Evolutionary conservation across 2,113 vertebrate species (phyloP).

Genomic region (Eptesicus fuscus): DNA sequence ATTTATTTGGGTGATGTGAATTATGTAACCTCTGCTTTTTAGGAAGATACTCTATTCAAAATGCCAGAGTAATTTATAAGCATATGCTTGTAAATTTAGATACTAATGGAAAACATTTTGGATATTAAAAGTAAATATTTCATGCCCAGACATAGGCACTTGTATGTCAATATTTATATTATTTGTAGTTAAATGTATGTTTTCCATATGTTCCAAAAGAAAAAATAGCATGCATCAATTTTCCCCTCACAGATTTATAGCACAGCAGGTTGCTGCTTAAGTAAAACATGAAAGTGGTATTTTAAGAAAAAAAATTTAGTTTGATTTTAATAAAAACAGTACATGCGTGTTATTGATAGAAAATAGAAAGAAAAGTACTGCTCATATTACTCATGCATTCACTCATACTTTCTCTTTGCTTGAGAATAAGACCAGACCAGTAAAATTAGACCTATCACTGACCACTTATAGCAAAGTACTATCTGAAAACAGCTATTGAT

Average conservation of each 20-base stretch:
- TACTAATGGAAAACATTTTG: constrained; percentile 19
- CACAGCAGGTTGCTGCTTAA: background rate
- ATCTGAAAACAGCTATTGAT: background rate
- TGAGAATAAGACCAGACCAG: background rate
- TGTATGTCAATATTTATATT: background rate
- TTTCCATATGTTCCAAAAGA: constrained; percentile 12
- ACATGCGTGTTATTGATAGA: background rate
- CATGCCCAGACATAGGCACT: background rate
- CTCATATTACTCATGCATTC: background rate
- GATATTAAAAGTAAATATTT: constrained; percentile 33
- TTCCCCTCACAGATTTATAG: background rate
- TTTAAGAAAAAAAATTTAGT: background rate
- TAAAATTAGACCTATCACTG: background rate
- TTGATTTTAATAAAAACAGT: background rate
- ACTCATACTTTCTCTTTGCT: background rate
- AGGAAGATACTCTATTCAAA: background rate
- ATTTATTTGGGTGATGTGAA: background rate
- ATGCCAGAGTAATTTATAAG: constrained; percentile 4
- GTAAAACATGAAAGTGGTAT: background rate
- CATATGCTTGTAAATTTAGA: background rate
- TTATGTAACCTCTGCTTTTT: background rate
- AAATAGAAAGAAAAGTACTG: background rate
- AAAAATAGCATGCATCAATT: background rate
- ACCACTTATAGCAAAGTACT: background rate
- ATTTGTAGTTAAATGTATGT: background rate